phyloP scores from a whole-genome alignment of 2,888 invertebrate genomes.

The Dicranocentrus wangi region DNA sequence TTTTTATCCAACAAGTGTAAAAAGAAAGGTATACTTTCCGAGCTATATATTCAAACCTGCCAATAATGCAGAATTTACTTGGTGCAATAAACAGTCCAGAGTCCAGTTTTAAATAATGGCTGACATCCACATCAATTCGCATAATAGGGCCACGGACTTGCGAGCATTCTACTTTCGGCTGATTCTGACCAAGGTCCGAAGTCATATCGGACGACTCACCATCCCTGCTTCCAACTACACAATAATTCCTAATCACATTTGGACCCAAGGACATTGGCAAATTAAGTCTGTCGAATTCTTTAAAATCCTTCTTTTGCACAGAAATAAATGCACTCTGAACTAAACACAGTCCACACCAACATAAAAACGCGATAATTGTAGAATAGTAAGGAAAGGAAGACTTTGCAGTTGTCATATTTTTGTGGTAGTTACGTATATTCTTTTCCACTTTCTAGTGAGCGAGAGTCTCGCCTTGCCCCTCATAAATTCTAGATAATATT shows the following conservation, averaged over 20 bases:
- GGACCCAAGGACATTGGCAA: neutral
- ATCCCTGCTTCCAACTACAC: neutral
- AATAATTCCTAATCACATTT: conserved; percentile 7
- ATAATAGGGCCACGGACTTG: conserved; percentile 31
- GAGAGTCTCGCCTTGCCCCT: neutral
- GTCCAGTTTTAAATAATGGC: neutral
- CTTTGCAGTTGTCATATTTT: neutral
- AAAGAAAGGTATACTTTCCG: neutral
- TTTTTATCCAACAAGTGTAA: neutral
- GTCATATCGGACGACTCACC: too few species aligned
- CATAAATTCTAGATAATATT: neutral
- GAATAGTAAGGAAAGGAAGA: neutral
- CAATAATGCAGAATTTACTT: conserved; percentile 25
- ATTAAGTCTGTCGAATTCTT: neutral
- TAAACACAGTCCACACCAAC: neutral
- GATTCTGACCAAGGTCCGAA: too few species aligned
- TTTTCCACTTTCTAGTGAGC: neutral
- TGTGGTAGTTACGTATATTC: neutral
- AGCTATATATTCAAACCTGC: conserved; percentile 13
- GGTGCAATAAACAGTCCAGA: conserved; percentile 22
- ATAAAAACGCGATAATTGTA: neutral
- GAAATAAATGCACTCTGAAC: neutral
- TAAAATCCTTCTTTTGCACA: neutral
- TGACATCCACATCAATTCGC: conserved; percentile 7
- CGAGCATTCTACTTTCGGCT: conserved; percentile 34